Evolutionary conservation across 2,113 vertebrate genomes (phyloP), one percentile per base, ranked within the genome.

Genomic region (Butastur rufipennis): DNA sequence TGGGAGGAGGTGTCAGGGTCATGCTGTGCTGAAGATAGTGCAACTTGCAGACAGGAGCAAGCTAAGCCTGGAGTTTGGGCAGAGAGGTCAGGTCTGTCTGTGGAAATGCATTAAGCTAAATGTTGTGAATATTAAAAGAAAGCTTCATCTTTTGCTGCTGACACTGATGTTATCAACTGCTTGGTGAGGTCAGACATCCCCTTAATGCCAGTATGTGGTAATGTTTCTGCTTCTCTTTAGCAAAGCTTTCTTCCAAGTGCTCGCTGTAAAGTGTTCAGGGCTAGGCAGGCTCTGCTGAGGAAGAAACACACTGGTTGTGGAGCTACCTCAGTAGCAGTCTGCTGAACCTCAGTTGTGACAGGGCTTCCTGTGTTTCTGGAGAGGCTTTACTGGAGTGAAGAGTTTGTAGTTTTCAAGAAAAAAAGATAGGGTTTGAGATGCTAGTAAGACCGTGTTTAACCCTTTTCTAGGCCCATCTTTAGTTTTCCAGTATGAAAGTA

Each of bases 1-100:
- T 89, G 95, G 84, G 95, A 96, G 95, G 61, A 91, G n/a, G 81
- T 47, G 10, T 71, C 89, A 56, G 93, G 81, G 56, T 81, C 47
- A 47, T 9, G 61, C 62, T 74, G 91, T 58, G 52, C 88, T 94
- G 72, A 58, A 77, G 82, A 11, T 52, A 75, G 29, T 71, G n/a
- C 61, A 59, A 22, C 42, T 63, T 31, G 68, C 55, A 71, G 67
- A 11, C 21, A 42, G 82, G 58, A 88, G 63, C 13, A n/a, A 66
- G 62, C 81, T 25, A 26, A 61, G 87, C 11, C 61, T 71, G 88
- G 47, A 63, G 88, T 3, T 31, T 16, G 70, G 70, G 34, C 81
- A 68, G 78, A 38, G 61, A 29, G 62, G 34, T 80, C 48, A 22
- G 61, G 14, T 81, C 42, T 73, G 32, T 29, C 74, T 77, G 40